Conservation (phyloP, 1,140 invertebrate species). For the Pollicipes pollicipes region DNA sequence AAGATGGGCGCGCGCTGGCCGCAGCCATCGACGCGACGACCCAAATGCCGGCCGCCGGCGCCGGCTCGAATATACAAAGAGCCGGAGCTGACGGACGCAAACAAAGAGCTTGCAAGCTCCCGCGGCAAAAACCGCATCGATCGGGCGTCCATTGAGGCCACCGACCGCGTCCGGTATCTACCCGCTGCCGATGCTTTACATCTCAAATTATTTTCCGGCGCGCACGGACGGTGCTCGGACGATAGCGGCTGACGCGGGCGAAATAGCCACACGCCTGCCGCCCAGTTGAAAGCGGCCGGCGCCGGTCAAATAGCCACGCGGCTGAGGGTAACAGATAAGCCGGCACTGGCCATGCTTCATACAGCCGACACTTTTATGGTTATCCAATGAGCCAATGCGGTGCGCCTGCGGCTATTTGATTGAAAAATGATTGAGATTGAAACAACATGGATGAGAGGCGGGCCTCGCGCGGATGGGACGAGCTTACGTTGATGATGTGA, state of each 20-base stretch:
- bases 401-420: neutral
- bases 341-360: neutral
- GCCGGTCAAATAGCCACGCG: too few relatives aligned
- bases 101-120: conserved; percentile 1
- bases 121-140: neutral
- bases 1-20: neutral
- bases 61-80: neutral
- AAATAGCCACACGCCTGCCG: too few relatives aligned
- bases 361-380: neutral
- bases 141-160: neutral
- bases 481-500: neutral
- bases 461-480: neutral
- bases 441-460: neutral
- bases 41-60: neutral
- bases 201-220: conserved; percentile 1
- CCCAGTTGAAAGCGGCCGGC: too few relatives aligned
- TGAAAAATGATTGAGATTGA: conserved; percentile 2
- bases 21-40: neutral
- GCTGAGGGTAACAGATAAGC: neutral
- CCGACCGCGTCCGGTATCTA: neutral
- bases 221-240: neutral
- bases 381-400: conserved; percentile 1
- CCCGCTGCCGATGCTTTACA: neutral
- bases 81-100: neutral
- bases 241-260: neutral